Base-by-base conservation (phyloP, 2,113 vertebrate genomes). In the Pangasianodon gigas region DNA sequence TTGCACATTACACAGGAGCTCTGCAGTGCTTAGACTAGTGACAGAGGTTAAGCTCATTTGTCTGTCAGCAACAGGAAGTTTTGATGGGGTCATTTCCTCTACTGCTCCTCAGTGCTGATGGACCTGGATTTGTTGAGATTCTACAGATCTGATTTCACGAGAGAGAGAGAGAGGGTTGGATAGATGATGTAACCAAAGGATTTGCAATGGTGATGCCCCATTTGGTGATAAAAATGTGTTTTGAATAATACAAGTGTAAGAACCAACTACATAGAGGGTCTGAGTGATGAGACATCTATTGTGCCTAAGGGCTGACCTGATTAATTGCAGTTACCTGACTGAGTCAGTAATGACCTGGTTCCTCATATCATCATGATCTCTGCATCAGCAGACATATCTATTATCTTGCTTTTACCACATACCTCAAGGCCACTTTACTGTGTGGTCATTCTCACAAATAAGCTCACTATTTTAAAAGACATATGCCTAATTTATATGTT, bases 31-130 rank as follows among this genome's bases (percentile, higher is more conserved):
- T 62, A 52, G 67, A 32, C 56, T 32, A 67, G 26, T 87, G 67
- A 75, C 85, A 86, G 86, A 75, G 85, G 85, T 65, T 89, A 88
- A 87, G 62, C 90, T 91, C 88, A 81, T 91, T 89, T 88, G 89
- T 90, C 88, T 88, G 88, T 91, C 90, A 91, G 81, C 81, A 89
- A 75, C 86, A 89, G 86, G 86, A 91, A 90, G 87, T 89, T 87
- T 85, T 81, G 91, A 89, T 58, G 88, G 90, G 90, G 75, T 88
- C 75, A 88, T 89, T 88, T 88, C 86, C 89, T 88, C 91, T 81
- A 85, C 75, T 29, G 54, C 86, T 86, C 32, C 74, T 83, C 41
- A 44, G 74, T 41, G 90, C 71, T 86, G 90, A 86, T 85, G 67
- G 82, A 90, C 75, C 83, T 88, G 77, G 32, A 69, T 82, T 86